Evolutionary conservation across 2,888 invertebrate genomes (phyloP).

Genomic region (Tachina fera): DNA sequence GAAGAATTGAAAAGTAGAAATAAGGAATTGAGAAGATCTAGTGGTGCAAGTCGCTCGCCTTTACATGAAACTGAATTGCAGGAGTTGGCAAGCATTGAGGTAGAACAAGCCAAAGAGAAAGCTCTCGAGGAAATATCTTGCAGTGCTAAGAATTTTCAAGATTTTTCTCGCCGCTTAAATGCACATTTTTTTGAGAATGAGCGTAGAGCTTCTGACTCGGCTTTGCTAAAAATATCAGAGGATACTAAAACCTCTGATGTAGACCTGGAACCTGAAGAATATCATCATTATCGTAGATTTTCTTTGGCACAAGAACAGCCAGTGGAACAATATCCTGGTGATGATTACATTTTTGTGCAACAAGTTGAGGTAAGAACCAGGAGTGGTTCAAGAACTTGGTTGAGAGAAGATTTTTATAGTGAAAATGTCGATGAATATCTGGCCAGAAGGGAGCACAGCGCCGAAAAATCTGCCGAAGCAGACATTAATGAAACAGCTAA

Average conservation of each 20-base stretch:
- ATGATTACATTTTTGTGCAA: slow-evolving; percentile 78
- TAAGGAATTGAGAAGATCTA: slow-evolving; percentile 79
- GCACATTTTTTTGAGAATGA: slow-evolving; percentile 79
- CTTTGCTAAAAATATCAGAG: slow-evolving; percentile 77
- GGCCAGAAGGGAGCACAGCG: background rate
- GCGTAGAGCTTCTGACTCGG: slow-evolving; percentile 81
- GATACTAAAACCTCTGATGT: slow-evolving; percentile 72
- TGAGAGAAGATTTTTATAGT: slow-evolving; percentile 77
- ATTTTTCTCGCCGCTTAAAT: slow-evolving; percentile 78
- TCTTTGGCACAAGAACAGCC: slow-evolving; percentile 80
- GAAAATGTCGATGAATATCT: slow-evolving; percentile 71
- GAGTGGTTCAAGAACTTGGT: slow-evolving; percentile 78
- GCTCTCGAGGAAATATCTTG: slow-evolving; percentile 78
- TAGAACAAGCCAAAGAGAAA: slow-evolving; percentile 75
- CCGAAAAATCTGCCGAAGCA: background rate
- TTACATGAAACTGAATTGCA: slow-evolving; percentile 67
- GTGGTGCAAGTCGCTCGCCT: slow-evolving; percentile 80
- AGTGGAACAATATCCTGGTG: slow-evolving; percentile 80
- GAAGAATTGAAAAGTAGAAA: slow-evolving; percentile 79
- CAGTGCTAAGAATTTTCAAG: slow-evolving; percentile 77
- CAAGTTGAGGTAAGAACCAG: slow-evolving; percentile 78
- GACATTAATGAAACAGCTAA: background rate
- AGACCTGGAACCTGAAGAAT: slow-evolving; percentile 81
- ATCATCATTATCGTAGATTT: slow-evolving; percentile 81
- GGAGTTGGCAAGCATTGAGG: slow-evolving; percentile 74